These are phyloP conservation scores for Leuciscus waleckii DNA, from an alignment of 2,797 vertebrate species.

Conservation along the genomic window DNA sequence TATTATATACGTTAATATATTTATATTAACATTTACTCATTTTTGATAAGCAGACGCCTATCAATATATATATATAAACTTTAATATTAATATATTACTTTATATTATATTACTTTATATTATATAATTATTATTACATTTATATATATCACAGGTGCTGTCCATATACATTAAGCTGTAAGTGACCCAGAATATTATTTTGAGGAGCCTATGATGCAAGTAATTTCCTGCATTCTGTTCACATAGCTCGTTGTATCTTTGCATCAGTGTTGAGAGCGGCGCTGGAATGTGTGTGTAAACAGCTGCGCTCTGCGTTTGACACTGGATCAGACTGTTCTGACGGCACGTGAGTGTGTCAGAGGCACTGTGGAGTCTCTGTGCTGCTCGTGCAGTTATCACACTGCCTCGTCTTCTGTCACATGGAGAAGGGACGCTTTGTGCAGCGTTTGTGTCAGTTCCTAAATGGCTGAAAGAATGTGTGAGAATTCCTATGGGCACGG, in stretches of 20 bases:
- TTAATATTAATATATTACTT: neutral
- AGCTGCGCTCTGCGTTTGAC: slow-evolving; percentile 12
- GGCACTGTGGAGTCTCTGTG: slow-evolving; percentile 75
- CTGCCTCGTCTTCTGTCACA: slow-evolving; percentile 63
- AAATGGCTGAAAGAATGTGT: slow-evolving; percentile 39
- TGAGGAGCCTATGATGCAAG: neutral
- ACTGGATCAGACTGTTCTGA: slow-evolving; percentile 59
- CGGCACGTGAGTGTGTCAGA: slow-evolving; percentile 42
- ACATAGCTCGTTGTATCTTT: neutral
- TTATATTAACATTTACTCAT: too few relatives aligned
- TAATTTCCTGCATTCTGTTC: neutral
- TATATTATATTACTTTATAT: neutral
- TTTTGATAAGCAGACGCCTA: too few relatives aligned
- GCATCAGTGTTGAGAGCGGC: neutral
- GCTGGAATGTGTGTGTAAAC: slow-evolving; percentile 39
- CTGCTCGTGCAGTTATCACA: slow-evolving; percentile 62
- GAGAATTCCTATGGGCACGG: slow-evolving; percentile 26
- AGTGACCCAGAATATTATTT: neutral
- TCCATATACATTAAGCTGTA: too few relatives aligned
- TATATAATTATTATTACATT: neutral
- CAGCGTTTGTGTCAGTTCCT: slow-evolving; percentile 58
- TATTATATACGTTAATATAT: too few relatives aligned
- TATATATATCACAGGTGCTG: neutral
- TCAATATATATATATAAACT: too few relatives aligned
- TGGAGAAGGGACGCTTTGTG: slow-evolving; percentile 76